phyloP scores from a whole-genome alignment of 2,888 invertebrate genomes.

The Heliconius hortense region DNA sequence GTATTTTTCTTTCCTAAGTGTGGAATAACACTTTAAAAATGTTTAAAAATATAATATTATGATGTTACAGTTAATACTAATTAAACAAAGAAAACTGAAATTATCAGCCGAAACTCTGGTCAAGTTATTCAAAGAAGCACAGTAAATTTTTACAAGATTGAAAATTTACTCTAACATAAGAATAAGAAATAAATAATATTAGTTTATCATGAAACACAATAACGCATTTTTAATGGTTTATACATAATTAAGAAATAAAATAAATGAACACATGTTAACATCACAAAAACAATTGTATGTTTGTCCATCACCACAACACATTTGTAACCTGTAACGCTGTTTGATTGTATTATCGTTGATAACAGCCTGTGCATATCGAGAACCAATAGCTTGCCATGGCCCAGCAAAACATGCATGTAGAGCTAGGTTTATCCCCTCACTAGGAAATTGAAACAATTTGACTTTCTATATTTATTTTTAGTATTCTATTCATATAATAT shows the following conservation, averaged over 20 bases:
- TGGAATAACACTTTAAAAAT: too few species aligned
- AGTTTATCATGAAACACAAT: not conserved
- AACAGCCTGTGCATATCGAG: conserved; percentile 66
- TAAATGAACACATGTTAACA: conserved; percentile 19
- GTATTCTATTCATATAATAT: not conserved
- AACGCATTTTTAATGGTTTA: too few species aligned
- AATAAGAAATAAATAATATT: not conserved
- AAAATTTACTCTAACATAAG: not conserved
- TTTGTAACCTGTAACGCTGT: conserved; percentile 66
- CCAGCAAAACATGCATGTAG: conserved; percentile 69
- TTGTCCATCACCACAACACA: conserved; percentile 43
- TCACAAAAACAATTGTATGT: conserved; percentile 26
- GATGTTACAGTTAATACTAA: not conserved
- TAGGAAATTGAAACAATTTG: conserved; percentile 55
- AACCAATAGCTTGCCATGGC: conserved; percentile 65
- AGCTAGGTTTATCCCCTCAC: conserved; percentile 70
- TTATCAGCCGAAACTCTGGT: not conserved
- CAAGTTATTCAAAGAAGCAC: not conserved
- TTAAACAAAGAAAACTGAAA: not conserved
- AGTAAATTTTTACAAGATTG: not conserved
- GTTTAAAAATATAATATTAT: not conserved
- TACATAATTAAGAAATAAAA: not conserved
- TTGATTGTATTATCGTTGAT: conserved; percentile 71
- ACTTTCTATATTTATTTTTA: not conserved
- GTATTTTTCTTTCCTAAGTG: too few species aligned